Evolutionary conservation across 2,888 invertebrate genomes (phyloP).

Genomic region (Cancer borealis): DNA sequence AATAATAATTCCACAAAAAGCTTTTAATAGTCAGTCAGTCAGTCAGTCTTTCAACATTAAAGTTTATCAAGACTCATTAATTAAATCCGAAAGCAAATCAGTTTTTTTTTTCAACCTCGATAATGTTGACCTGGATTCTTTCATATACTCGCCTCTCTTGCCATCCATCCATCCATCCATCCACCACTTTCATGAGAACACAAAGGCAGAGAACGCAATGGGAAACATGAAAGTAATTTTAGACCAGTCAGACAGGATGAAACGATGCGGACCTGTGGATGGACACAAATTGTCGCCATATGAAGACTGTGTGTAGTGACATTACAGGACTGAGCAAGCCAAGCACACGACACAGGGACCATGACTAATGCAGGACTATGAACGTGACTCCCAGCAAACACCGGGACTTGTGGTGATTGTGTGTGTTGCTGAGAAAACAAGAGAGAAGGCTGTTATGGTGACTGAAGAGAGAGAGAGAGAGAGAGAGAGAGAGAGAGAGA

Average conservation of each 20-base stretch:
- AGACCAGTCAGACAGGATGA: background rate
- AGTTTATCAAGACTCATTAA: background rate
- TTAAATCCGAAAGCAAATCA: background rate
- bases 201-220: background rate
- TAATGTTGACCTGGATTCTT: conserved; percentile 9
- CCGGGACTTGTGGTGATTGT: background rate
- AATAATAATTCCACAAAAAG: too few relatives aligned
- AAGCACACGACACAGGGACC: too few relatives aligned
- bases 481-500: conserved; percentile 14
- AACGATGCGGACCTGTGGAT: background rate
- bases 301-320: background rate
- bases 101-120: background rate
- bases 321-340: background rate
- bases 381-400: too few relatives aligned
- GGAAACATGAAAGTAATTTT: conserved; percentile 33
- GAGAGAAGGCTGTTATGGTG: background rate
- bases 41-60: background rate
- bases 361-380: too few relatives aligned
- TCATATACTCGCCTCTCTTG: background rate
- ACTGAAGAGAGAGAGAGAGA: conserved; percentile 30
- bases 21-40: too few relatives aligned
- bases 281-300: background rate
- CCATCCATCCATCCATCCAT: too few relatives aligned
- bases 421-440: background rate
- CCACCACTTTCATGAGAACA: conserved; percentile 4